phyloP scores from a whole-genome alignment of 2,797 vertebrate species.

The Pangasius macronema region DNA sequence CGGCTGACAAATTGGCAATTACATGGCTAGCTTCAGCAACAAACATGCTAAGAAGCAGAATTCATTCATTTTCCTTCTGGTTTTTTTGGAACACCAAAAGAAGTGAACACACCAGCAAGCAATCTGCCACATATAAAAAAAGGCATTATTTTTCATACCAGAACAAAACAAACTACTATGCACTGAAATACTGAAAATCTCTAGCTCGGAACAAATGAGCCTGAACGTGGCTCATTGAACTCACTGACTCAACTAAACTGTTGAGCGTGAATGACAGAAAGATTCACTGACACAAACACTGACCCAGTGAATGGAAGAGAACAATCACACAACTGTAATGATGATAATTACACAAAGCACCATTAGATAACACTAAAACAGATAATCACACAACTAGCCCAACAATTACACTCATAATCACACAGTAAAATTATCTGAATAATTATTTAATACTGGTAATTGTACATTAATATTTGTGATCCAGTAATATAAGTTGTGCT shows the following conservation, averaged over 20 bases:
- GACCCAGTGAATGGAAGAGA: neutral
- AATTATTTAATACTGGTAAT: neutral
- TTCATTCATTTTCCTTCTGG: neutral
- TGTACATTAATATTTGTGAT: neutral
- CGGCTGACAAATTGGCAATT: slow-evolving; percentile 2
- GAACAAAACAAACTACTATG: neutral
- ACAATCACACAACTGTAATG: neutral
- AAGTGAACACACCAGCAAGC: neutral
- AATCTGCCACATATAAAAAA: slow-evolving; percentile 3
- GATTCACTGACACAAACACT: neutral
- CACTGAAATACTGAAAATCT: neutral
- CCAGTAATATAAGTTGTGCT: neutral
- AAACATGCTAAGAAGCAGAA: slow-evolving; percentile 15
- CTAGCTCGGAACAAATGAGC: neutral
- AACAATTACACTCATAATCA: too few relatives aligned
- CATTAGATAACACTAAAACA: neutral
- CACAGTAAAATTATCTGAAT: too few relatives aligned
- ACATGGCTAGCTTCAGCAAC: neutral
- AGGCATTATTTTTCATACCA: slow-evolving; percentile 9
- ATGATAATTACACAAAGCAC: neutral
- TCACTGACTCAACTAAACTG: slow-evolving; percentile 2
- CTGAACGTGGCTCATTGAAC: slow-evolving; percentile 3
- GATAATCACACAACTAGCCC: neutral
- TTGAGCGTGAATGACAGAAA: neutral
- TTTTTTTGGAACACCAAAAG: neutral